Conservation (phyloP, 2,888 invertebrate genomes). For the Standfussiana lucernea region DNA sequence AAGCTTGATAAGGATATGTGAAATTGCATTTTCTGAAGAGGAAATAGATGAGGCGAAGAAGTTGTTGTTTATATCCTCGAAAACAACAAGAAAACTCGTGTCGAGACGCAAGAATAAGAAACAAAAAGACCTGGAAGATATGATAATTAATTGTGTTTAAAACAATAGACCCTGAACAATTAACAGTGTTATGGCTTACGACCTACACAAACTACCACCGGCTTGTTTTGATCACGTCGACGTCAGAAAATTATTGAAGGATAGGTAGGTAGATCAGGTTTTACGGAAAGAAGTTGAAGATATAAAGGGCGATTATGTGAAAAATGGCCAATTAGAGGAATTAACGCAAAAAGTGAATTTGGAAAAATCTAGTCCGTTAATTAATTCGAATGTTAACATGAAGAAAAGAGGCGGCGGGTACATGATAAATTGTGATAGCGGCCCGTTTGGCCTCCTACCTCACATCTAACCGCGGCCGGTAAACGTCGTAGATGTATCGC, state of each 20-base stretch:
- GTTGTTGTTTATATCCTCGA: background rate
- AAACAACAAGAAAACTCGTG: background rate
- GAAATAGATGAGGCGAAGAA: background rate
- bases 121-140: background rate
- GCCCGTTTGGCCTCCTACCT: background rate
- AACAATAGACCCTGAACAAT: too few relatives aligned
- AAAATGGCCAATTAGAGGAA: too few relatives aligned
- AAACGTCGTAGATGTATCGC: background rate
- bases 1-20: conserved; percentile 4
- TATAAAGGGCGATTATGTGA: background rate
- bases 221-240: conserved; percentile 5
- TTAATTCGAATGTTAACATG: background rate
- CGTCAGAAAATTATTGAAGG: too few relatives aligned
- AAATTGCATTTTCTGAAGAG: background rate
- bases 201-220: background rate
- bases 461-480: conserved; percentile 3
- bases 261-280: too few relatives aligned
- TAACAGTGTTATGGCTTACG: too few relatives aligned
- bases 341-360: too few relatives aligned
- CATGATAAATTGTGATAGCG: background rate
- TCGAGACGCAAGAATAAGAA: background rate
- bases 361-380: too few relatives aligned
- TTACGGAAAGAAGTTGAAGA: conserved; percentile 2
- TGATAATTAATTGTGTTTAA: background rate
- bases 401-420: background rate